Percentiles rank a stretch among this genome's conserved stretches.
Evolutionary conservation across 1,140 invertebrate genomes (phyloP).

Genomic region (Coboldia fuscipes): DNA sequence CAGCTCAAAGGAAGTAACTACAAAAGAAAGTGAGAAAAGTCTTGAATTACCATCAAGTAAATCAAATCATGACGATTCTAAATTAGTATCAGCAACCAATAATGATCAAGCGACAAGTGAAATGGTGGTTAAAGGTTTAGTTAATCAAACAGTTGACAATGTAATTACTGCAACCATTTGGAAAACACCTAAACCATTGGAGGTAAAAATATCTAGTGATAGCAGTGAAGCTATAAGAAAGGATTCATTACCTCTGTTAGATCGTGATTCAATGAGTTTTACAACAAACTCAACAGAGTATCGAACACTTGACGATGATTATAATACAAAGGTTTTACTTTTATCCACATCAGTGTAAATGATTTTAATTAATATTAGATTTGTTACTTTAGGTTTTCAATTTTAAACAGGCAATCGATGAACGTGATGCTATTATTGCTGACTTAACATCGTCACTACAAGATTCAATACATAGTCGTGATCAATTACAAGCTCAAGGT

Average conservation of each 20-base stretch:
- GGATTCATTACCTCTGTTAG: slow-evolving; percentile 12
- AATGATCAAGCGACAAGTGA: no score
- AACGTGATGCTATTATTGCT: slow-evolving; percentile 32
- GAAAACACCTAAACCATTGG: no score
- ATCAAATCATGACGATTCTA: no score
- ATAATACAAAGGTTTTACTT: slow-evolving; percentile 10
- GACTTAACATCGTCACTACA: slow-evolving; percentile 35
- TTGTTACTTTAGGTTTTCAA: slow-evolving; percentile 29
- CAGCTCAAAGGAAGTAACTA: no score
- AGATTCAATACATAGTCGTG: slow-evolving; percentile 29
- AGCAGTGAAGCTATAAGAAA: slow-evolving; percentile 8
- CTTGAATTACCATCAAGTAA: no score
- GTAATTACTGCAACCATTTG: no score
- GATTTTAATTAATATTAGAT: neutral
- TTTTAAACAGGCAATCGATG: slow-evolving; percentile 30
- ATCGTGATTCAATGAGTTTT: slow-evolving; percentile 18
- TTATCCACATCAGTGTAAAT: neutral
- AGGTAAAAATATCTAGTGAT: slow-evolving; percentile 7
- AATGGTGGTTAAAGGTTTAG: no score
- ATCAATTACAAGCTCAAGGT: slow-evolving; percentile 32
- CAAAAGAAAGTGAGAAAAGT: no score
- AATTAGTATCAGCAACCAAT: no score
- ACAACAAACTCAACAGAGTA: slow-evolving; percentile 25
- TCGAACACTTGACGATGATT: slow-evolving; percentile 24
- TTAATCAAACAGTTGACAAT: no score